Evolutionary conservation across 2,797 vertebrate species (phyloP), one percentile per base, ranked within the genome.

Genomic region (Channa striata): DNA sequence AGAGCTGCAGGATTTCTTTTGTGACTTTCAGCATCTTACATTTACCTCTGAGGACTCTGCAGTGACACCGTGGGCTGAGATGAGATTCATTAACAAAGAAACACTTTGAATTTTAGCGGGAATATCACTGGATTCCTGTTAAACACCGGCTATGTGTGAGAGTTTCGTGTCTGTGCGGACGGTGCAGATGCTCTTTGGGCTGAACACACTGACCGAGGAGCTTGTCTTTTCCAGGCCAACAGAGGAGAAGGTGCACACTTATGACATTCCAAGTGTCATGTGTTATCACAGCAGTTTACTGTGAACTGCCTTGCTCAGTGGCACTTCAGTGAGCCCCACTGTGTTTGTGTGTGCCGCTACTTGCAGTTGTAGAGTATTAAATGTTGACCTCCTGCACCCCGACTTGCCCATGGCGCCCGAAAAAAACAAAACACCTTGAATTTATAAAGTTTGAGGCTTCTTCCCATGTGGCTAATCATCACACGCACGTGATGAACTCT

Each of bases 41-140:
- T 64, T 76, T 42, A 46, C 36, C 17, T 44, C 52, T 51, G 37
- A 70, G 52, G 69, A 53, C 54, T 77, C 36, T 53, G 42, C 46
- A 62, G 30, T 67, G 68, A 54, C 57, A 67, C 39, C 33, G 9
- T 14, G 14, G 52, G 59, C 58, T 58, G 44, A 72, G 42, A 68
- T 54, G 21, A 61, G 49, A 75, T 11, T 44, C 48, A 75, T 67
- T 64, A 61, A 33, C 54, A 33, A 52, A 65, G 23, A 68, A 68
- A 62, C 13, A n/a, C 62, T 71, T 58, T 65, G 33, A 19, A 9
- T 58, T 43, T 65, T 49, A 20, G 54, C 39, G 47, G 48, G n/a
- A 65, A 21, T 40, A 36, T 49, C 25, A 10, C 14, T 40, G 33
- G 54, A 62, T 56, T 60, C 33, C 5, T 50, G 47, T 54, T 48